A percentile compares a stretch with the other conserved stretches of the same genome.
phyloP scores from a whole-genome alignment of 2,888 invertebrate species.

The Morpho helenor region DNA sequence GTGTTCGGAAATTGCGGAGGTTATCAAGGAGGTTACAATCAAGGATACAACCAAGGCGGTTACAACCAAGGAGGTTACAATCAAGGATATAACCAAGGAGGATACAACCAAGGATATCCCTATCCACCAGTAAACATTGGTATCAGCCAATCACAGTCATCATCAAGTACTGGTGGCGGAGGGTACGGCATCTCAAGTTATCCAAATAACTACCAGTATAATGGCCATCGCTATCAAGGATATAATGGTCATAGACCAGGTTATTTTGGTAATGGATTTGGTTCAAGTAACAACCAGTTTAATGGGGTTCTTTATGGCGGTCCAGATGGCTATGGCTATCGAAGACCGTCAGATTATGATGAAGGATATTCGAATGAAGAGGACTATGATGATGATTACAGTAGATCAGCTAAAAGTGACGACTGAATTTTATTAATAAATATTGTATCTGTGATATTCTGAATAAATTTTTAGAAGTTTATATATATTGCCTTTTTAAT shows the following conservation, averaged over 20 bases:
- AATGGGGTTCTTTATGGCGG: conserved; percentile 61
- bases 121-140: conserved; percentile 64
- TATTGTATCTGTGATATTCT: conserved; percentile 21
- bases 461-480: background rate
- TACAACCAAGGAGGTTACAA: conserved; percentile 15
- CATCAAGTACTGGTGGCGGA: conserved; percentile 56
- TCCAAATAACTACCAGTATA: conserved; percentile 32
- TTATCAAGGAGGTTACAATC: conserved; percentile 13
- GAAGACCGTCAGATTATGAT: conserved; percentile 39
- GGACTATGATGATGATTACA: conserved; percentile 36
- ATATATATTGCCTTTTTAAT: no score
- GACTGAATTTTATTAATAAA: conserved; percentile 10
- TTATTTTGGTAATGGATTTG: conserved; percentile 49
- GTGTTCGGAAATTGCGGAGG: conserved; percentile 50
- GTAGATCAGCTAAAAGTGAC: conserved; percentile 30
- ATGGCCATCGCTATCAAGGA: conserved; percentile 28
- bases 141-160: conserved; percentile 67
- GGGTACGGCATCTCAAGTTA: conserved; percentile 43
- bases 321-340: conserved; percentile 31
- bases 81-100: conserved; percentile 25
- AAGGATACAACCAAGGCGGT: conserved; percentile 18
- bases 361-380: conserved; percentile 34
- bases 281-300: conserved; percentile 57
- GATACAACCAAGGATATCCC: conserved; percentile 36
- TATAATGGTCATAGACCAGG: conserved; percentile 38